Base-by-base conservation (phyloP, 2,888 invertebrate genomes). In the Sipunculus nudus region DNA sequence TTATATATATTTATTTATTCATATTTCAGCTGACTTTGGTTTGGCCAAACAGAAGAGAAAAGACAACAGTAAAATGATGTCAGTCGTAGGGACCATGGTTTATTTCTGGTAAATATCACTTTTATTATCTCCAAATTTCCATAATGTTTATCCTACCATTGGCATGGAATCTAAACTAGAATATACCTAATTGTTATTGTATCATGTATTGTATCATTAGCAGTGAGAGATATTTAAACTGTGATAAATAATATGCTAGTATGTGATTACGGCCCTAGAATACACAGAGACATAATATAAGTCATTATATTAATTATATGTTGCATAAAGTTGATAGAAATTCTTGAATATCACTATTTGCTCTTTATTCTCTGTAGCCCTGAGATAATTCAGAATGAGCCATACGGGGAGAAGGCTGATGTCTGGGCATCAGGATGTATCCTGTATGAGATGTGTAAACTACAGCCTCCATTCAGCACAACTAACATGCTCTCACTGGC, bases 391-490 rank as follows among this genome's bases (percentile, higher is more conserved):
- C 82, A 85, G 72, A 81, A 80, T 59, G 72, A 79, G 53, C 84
- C 84, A 3, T 85, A 85, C 62, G 82, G 82, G 26, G 85, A 85
- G 70, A 85, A 84, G 69, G 84, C 85, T 2, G 85, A 85, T 65
- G 76, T 85, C 38, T 85, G 85, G 85, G 82, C 85, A 3, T 61
- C 83, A 23, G 85, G 85, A 4, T 85, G 85, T 72, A 80, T 85
- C 45, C 68, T 85, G 31, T 85, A 85, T 67, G 84, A 85, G 75
- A 84, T 85, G 81, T 81, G 84, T 67, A 77, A 77, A 6, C 72
- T 85, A 16, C 71, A 78, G 58, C 82, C 84, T 0, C 84, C 84
- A 1, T 85, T 85, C 75, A 79, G 76, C 72, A 80, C 79, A 54
- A 61, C 39, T 40, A 70, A 69, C 59, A 69, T 70, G 64, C 76